Conservation (phyloP, 2,797 vertebrate genomes). For the Decapterus maruadsi region DNA sequence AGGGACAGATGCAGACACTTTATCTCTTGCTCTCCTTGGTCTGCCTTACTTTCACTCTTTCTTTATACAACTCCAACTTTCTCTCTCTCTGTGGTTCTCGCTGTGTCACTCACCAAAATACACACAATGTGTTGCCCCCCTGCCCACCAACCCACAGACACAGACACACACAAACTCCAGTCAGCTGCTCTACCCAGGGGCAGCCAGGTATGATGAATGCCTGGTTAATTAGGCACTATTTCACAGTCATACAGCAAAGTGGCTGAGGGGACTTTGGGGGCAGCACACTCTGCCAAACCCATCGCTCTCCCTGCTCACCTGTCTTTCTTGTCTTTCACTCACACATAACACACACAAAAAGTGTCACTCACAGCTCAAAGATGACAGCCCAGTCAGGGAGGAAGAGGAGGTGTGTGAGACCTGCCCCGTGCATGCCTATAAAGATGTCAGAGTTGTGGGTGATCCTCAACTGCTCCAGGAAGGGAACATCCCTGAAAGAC, state of each 20-base stretch:
- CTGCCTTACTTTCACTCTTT: slow-evolving; percentile 52
- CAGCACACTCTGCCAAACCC: slow-evolving; percentile 33
- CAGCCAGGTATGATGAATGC: slow-evolving; percentile 74
- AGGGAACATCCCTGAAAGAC: slow-evolving; percentile 90
- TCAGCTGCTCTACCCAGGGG: slow-evolving; percentile 30
- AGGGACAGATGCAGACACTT: slow-evolving; percentile 78
- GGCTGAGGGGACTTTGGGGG: slow-evolving; percentile 54
- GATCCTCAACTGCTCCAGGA: slow-evolving; percentile 92
- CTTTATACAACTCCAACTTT: slow-evolving; percentile 19
- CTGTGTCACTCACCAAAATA: slow-evolving; percentile 27
- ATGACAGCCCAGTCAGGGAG: slow-evolving; percentile 98
- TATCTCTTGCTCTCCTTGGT: slow-evolving; percentile 64
- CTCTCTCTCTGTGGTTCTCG: slow-evolving; percentile 10
- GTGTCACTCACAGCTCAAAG: slow-evolving; percentile 94
- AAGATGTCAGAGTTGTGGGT: slow-evolving; percentile 98
- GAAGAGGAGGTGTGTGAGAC: slow-evolving; percentile 97
- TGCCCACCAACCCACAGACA: slow-evolving; percentile 11
- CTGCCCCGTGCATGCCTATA: slow-evolving; percentile 97
- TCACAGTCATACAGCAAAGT: slow-evolving; percentile 63
- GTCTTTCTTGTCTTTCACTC: slow-evolving; percentile 14
- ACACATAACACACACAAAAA: slow-evolving; percentile 9
- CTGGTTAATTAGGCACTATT: slow-evolving; percentile 81
- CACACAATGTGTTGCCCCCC: slow-evolving; percentile 13
- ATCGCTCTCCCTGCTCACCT: slow-evolving; percentile 28
- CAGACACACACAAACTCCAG: slow-evolving; percentile 18